phyloP scores from a whole-genome alignment of 1,140 invertebrate species.

The Anastrepha ludens region DNA sequence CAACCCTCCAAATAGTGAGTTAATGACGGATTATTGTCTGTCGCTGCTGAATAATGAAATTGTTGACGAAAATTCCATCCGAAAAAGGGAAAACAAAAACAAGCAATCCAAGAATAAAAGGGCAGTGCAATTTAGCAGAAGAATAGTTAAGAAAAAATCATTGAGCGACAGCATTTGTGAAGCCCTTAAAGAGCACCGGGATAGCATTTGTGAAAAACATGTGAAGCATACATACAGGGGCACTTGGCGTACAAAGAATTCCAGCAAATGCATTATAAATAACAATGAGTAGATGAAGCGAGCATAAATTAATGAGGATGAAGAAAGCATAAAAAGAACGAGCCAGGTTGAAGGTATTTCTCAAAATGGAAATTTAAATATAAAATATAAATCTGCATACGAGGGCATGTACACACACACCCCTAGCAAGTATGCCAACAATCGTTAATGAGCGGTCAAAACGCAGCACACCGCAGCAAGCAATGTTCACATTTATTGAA shows the following conservation, averaged over 20 bases:
- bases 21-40: background rate
- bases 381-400: background rate
- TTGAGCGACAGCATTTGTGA: background rate
- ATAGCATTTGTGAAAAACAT: background rate
- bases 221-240: background rate
- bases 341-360: no score
- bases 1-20: background rate
- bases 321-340: background rate
- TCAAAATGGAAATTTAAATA: background rate
- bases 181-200: background rate
- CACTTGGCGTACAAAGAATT: background rate
- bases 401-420: background rate
- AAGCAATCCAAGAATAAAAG: background rate
- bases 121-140: conserved; percentile 36
- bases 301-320: background rate
- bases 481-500: conserved; percentile 2
- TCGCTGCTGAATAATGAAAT: conserved; percentile 12
- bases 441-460: background rate
- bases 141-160: background rate
- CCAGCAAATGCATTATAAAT: background rate
- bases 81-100: background rate
- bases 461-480: background rate
- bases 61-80: conserved; percentile 11
- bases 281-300: background rate
- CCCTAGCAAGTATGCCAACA: background rate